phyloP scores from a whole-genome alignment of 2,113 vertebrate species.

The Fregetta grallaria region DNA sequence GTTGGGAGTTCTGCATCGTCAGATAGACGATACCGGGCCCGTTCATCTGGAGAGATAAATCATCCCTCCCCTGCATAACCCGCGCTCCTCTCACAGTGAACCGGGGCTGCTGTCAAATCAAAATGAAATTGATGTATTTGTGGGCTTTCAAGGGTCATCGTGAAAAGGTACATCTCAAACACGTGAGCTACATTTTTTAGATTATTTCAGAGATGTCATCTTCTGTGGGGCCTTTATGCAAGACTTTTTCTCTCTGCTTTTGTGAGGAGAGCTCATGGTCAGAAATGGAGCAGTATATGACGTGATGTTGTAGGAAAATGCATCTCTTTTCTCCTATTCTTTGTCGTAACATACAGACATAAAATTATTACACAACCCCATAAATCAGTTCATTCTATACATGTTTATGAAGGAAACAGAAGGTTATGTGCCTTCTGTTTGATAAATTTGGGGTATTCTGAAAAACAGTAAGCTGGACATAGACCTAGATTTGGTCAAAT shows the following conservation, averaged over 20 bases:
- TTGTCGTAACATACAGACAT: neutral
- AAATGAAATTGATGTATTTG: neutral
- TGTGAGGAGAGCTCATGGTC: neutral
- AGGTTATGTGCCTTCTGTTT: neutral
- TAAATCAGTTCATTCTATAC: neutral
- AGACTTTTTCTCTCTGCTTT: neutral
- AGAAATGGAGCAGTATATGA: neutral
- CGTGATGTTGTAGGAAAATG: accelerated
- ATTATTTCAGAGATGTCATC: neutral
- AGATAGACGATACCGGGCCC: neutral
- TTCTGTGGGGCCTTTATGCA: neutral
- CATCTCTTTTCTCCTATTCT: neutral
- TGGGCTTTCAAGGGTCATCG: neutral
- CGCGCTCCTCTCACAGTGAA: accelerated
- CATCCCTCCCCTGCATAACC: neutral
- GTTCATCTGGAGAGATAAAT: accelerated
- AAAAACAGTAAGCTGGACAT: neutral
- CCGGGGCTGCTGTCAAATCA: accelerated
- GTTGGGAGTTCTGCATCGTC: neutral
- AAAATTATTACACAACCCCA: neutral
- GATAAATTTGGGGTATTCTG: neutral
- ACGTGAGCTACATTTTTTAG: accelerated
- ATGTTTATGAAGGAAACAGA: accelerated
- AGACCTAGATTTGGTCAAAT: neutral
- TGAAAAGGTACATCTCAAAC: neutral